Evolutionary conservation across 2,888 invertebrate genomes (phyloP), one percentile per base, ranked within the genome.

Genomic region (Netelia virgata): DNA sequence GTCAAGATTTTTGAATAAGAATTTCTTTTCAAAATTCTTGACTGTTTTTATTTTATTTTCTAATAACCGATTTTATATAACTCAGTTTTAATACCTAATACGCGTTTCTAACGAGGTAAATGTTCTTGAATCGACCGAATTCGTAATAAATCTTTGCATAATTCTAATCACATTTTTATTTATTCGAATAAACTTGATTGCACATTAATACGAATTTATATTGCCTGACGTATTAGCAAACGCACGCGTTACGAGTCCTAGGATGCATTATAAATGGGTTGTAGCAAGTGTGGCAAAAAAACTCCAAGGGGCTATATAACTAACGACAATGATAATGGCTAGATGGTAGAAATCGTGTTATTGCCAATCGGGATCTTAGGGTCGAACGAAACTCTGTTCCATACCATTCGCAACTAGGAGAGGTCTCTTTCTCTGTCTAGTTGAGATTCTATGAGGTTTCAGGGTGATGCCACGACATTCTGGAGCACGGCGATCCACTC

Each of bases 401-500:
- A 53, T 78, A 83, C 78, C 74, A 83, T 78, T 78, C 63, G 28
- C 9, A 6, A 43, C 5, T n/a, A 68, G 0, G 41, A 63, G 55
- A 47, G 10, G 16, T 61, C 23, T 20, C 23, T 20, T 6, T 18
- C 16, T 55, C 36, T 50, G 59, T 16, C 8, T 61, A 69, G 10
- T 47, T 23, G 2, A 73, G 68, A 69, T 80, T 76, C 47, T 47
- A 23, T 8, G 70, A 47, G 11, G 18, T 50, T 57, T 81, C 66
- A 43, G 70, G 10, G 55, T 73, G 68, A 43, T 43, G 63, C 50
- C 68, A 16, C 28, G 28, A 75, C 76, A 86, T 86, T 86, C 85
- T 86, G 61, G 86, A 80, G 70, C 82, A 84, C 75, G 82, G 82
- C 59, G 83, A 86, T 86, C 82, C 70, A 84, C 79, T 85, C 57